These are phyloP conservation scores for Schizaphis graminum DNA, from an alignment of 2,888 invertebrate species.

Conservation along the genomic window DNA sequence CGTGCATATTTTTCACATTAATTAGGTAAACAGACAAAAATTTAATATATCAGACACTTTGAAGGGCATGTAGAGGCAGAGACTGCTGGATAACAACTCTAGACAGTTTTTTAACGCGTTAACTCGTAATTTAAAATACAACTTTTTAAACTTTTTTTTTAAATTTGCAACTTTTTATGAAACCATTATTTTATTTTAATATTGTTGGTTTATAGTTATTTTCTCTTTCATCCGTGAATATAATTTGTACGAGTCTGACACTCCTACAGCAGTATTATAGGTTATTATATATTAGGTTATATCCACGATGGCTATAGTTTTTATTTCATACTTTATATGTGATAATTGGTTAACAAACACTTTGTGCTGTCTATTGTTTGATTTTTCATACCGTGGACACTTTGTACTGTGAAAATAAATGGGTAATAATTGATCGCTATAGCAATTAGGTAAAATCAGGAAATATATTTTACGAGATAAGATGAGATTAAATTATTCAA, in stretches of 20 bases:
- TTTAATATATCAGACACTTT: not conserved
- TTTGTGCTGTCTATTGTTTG: no score
- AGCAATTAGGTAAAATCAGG: no score
- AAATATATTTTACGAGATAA: no score
- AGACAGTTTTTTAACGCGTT: not conserved
- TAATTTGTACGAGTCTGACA: not conserved
- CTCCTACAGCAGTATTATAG: not conserved
- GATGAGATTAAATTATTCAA: no score
- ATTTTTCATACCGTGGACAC: no score
- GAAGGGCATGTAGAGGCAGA: not conserved
- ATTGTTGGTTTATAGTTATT: not conserved
- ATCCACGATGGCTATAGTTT: not conserved
- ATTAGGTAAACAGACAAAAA: not conserved
- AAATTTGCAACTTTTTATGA: not conserved
- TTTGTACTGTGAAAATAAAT: no score
- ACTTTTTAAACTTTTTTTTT: not conserved
- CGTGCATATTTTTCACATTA: not conserved
- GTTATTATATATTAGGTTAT: no score
- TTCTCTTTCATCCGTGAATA: not conserved
- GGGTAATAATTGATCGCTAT: no score
- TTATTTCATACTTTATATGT: no score
- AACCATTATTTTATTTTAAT: not conserved
- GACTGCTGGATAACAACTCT: not conserved
- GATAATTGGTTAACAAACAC: no score
- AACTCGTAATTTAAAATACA: not conserved